phyloP scores from a whole-genome alignment of 2,888 invertebrate species.

The Dolichopus griseipennis region DNA sequence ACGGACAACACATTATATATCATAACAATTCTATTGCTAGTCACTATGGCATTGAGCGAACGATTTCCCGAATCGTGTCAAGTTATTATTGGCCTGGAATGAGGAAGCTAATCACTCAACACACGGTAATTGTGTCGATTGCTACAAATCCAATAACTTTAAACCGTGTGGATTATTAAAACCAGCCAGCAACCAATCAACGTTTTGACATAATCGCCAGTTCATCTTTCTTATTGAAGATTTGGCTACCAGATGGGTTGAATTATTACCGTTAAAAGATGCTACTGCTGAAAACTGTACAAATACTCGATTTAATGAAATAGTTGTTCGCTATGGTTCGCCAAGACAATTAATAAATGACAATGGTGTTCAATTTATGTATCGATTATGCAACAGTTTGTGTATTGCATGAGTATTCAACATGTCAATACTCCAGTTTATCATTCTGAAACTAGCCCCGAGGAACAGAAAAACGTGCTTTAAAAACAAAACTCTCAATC shows the following conservation, averaged over 20 bases:
- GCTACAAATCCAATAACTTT: no score
- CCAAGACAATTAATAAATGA: constrained; percentile 30
- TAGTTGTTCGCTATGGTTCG: constrained; percentile 29
- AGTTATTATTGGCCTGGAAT: no score
- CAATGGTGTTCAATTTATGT: constrained; percentile 33
- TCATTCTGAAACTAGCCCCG: constrained; percentile 22
- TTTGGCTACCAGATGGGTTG: constrained; percentile 22
- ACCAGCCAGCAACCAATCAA: constrained; percentile 16
- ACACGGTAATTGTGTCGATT: no score
- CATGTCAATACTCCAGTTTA: constrained; percentile 18
- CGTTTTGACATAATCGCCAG: constrained; percentile 8
- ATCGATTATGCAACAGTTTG: constrained; percentile 31
- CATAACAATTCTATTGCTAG: background rate
- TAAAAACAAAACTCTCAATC: no score
- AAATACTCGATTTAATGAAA: constrained; percentile 25
- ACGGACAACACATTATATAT: no score
- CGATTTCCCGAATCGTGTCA: no score
- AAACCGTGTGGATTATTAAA: no score
- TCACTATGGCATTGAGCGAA: no score
- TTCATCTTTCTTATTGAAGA: constrained; percentile 28
- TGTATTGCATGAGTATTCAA: constrained; percentile 15
- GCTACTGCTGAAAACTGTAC: constrained; percentile 29
- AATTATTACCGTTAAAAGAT: constrained; percentile 27
- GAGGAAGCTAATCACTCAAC: no score
- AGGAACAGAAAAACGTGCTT: constrained; percentile 21